Evolutionary conservation across 2,888 invertebrate species (phyloP).

Genomic region (Nasonovia ribisnigri): DNA sequence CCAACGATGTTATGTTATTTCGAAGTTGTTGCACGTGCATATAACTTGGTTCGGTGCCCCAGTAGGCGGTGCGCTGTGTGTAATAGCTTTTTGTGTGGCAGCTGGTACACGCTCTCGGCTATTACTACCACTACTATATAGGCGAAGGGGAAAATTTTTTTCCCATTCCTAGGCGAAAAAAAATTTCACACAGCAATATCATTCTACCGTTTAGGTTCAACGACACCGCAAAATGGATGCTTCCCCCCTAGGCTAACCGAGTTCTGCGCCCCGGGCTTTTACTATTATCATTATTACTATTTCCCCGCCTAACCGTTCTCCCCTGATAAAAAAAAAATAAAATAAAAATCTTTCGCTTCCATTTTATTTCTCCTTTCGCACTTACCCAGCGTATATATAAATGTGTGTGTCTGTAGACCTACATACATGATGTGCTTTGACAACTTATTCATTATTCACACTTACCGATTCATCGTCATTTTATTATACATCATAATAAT

Average conservation of each 20-base stretch:
- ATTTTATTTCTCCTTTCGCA: slow-evolving; percentile 18
- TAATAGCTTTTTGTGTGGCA: slow-evolving; percentile 26
- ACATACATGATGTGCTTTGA: background rate
- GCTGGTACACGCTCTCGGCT: slow-evolving; percentile 44
- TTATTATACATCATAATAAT: background rate
- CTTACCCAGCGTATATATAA: background rate
- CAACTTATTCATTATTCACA: slow-evolving; percentile 45
- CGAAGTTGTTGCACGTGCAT: slow-evolving; percentile 44
- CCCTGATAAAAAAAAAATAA: background rate
- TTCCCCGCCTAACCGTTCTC: background rate
- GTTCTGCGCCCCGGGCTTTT: slow-evolving; percentile 31
- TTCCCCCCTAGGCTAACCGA: slow-evolving; percentile 1
- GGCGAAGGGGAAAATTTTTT: slow-evolving; percentile 39
- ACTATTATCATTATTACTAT: slow-evolving; percentile 40
- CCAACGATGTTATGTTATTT: background rate
- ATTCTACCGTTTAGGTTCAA: slow-evolving; percentile 46
- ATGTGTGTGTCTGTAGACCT: background rate
- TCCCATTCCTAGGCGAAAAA: slow-evolving; percentile 42
- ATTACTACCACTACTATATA: slow-evolving; percentile 15
- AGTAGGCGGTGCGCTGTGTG: background rate
- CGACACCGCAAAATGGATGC: slow-evolving; percentile 37
- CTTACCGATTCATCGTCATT: slow-evolving; percentile 31
- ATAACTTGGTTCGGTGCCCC: background rate
- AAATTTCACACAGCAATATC: slow-evolving; percentile 15
- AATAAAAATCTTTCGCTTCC: background rate